A percentile compares a stretch with the other conserved stretches of the same genome.
Conservation (phyloP, 2,113 vertebrate genomes). For the Oenanthe melanoleuca region DNA sequence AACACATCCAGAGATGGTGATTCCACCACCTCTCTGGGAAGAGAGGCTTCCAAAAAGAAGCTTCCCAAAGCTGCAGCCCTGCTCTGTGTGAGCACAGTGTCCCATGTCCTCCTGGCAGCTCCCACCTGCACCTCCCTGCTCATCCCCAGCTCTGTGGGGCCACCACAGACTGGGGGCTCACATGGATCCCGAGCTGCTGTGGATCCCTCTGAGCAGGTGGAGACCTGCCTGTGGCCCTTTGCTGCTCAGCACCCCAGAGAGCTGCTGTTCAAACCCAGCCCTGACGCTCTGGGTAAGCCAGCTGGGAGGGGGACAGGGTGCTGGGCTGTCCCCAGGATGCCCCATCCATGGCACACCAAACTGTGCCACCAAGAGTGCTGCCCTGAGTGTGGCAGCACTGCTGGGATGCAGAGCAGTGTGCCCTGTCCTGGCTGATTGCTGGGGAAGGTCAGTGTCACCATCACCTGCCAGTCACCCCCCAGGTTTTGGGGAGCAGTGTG, state of each 20-base stretch:
- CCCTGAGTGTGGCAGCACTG: not conserved
- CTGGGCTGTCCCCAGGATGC: not conserved
- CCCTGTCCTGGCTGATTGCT: not conserved
- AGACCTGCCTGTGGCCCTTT: not conserved
- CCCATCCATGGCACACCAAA: not conserved
- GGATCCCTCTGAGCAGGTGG: not conserved
- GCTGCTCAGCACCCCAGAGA: not conserved
- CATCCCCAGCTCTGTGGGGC: not conserved
- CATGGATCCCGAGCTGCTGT: accelerated
- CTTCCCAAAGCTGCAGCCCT: not conserved
- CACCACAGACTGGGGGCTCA: not conserved
- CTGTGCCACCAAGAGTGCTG: not conserved
- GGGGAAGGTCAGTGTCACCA: not conserved
- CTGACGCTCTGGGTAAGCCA: not conserved
- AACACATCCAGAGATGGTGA: too few relatives aligned
- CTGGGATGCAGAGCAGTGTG: not conserved
- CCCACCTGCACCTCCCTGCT: not conserved
- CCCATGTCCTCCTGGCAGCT: not conserved
- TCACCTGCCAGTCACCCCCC: too few relatives aligned
- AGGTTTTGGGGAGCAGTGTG: not conserved
- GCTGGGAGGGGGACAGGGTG: not conserved
- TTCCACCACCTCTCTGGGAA: too few relatives aligned
- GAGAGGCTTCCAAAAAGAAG: too few relatives aligned
- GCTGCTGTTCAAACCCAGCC: not conserved
- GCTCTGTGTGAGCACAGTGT: not conserved